These are phyloP conservation scores for Ranitomeya variabilis DNA, from an alignment of 2,113 vertebrate genomes.

Conservation along the genomic window DNA sequence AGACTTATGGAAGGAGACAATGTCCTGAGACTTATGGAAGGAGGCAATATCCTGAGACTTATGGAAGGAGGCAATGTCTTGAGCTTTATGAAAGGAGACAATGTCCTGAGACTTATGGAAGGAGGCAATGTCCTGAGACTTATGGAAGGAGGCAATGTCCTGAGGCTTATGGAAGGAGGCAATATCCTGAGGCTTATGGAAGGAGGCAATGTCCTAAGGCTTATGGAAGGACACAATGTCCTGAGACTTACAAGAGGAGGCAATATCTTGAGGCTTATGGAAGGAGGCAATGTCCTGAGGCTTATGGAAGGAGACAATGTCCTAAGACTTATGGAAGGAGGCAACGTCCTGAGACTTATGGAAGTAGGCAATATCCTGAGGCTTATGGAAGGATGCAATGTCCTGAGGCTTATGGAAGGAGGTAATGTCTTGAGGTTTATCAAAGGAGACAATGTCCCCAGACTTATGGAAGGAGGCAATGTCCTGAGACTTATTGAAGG, in stretches of 20 bases:
- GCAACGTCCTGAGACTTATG: constrained; percentile 67
- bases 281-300: constrained; percentile 68
- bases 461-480: not conserved
- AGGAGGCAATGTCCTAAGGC: constrained; percentile 68
- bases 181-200: constrained; percentile 70
- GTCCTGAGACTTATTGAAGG: constrained; percentile 74
- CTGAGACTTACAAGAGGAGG: constrained; percentile 75
- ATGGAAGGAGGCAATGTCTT: constrained; percentile 72
- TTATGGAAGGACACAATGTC: constrained; percentile 79
- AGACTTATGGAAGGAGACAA: constrained; percentile 77
- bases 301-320: constrained; percentile 77
- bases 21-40: constrained; percentile 74
- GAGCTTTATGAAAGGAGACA: constrained; percentile 76
- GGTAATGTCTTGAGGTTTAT: too few species aligned
- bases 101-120: constrained; percentile 76
- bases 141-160: constrained; percentile 73
- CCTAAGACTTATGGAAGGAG: constrained; percentile 76
- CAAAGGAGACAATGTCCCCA: too few species aligned
- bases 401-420: too few species aligned
- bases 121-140: constrained; percentile 78
- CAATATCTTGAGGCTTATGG: constrained; percentile 78
- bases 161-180: constrained; percentile 76
- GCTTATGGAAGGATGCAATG: constrained; percentile 76
- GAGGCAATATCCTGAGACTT: constrained; percentile 66
- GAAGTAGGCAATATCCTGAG: constrained; percentile 68